These are phyloP conservation scores for Phanerotoma sp. DNA, from an alignment of 2,888 invertebrate species.

Conservation along the genomic window DNA sequence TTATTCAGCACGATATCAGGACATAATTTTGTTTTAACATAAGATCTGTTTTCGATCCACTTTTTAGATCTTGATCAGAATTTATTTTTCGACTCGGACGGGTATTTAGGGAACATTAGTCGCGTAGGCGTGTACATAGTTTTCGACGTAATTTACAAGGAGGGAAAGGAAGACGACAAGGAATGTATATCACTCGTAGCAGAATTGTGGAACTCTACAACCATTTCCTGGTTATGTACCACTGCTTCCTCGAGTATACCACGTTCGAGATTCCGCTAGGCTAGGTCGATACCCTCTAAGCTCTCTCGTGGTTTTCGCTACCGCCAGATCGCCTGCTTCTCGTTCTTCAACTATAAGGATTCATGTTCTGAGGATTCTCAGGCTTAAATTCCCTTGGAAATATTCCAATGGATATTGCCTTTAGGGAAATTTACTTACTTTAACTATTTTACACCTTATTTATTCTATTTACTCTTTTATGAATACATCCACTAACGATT, in stretches of 20 bases:
- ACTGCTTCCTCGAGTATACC: slow-evolving; percentile 13
- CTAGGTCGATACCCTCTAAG: slow-evolving; percentile 29
- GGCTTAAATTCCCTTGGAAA: not conserved
- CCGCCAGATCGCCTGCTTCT: not conserved
- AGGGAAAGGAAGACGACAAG: not conserved
- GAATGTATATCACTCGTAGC: slow-evolving; percentile 9
- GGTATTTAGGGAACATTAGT: too few species aligned
- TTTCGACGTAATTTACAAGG: not conserved
- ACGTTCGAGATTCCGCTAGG: slow-evolving; percentile 32
- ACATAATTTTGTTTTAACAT: too few species aligned
- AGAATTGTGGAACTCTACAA: slow-evolving; percentile 20
- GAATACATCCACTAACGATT: too few species aligned
- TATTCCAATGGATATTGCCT: not conserved
- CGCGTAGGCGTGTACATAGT: not conserved
- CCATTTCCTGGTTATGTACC: slow-evolving; percentile 33
- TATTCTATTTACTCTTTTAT: too few species aligned
- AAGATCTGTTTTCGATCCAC: too few species aligned
- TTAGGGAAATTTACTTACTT: too few species aligned
- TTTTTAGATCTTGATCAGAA: too few species aligned
- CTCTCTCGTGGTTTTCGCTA: slow-evolving; percentile 25
- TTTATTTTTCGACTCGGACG: too few species aligned
- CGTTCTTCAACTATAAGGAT: slow-evolving; percentile 12
- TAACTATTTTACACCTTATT: too few species aligned
- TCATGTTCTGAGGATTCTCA: slow-evolving; percentile 10
- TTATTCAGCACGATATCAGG: too few species aligned